A percentile compares a stretch with the other conserved stretches of the same genome.
Evolutionary conservation across 2,797 vertebrate genomes (phyloP).

Genomic region (Mus spretus): DNA sequence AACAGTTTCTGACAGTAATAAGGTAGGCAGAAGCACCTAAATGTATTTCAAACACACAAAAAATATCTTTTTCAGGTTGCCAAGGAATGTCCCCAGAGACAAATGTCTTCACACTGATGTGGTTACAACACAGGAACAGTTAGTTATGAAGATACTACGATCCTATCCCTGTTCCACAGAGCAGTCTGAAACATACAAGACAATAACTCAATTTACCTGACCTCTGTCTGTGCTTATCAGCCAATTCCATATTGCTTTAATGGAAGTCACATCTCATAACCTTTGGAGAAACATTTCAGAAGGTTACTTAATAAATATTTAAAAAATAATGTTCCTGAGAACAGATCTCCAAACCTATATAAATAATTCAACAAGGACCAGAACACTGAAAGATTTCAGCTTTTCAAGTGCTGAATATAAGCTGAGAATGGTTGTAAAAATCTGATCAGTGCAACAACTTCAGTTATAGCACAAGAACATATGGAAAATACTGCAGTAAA

Average conservation of each 20-base stretch:
- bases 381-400: background rate
- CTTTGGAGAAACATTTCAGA: background rate
- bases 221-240: background rate
- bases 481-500: background rate
- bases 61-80: background rate
- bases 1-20: background rate
- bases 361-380: background rate
- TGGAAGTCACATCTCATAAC: background rate
- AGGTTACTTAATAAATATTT: constrained; percentile 12
- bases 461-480: background rate
- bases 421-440: background rate
- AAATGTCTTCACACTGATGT: background rate
- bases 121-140: background rate
- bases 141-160: background rate
- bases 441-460: background rate
- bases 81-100: background rate
- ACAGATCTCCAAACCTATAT: background rate
- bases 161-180: background rate
- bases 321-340: background rate
- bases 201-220: background rate
- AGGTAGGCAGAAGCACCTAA: background rate
- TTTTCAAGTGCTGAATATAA: background rate
- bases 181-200: background rate
- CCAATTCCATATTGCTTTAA: background rate
- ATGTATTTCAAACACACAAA: background rate